phyloP scores from a whole-genome alignment of 1,140 invertebrate species.

The Drusus annulatus region DNA sequence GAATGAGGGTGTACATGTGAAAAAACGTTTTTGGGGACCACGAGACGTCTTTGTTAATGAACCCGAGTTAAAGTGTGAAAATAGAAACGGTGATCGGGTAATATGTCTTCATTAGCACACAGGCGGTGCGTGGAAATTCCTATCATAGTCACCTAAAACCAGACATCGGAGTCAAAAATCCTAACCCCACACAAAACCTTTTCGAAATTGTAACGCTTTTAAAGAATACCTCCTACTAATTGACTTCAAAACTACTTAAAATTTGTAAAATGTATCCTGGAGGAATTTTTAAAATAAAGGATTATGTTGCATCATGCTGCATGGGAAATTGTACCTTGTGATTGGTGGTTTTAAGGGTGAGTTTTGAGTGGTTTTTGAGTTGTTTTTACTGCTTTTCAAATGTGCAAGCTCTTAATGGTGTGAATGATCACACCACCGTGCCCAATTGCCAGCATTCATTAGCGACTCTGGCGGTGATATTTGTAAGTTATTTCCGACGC shows the following conservation, averaged over 20 bases:
- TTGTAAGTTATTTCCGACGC: slow-evolving; percentile 15
- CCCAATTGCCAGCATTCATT: slow-evolving; percentile 33
- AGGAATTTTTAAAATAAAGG: background rate
- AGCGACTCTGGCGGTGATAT: slow-evolving; percentile 24
- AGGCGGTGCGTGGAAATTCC: slow-evolving; percentile 5
- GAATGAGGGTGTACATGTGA: no score
- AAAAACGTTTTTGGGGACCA: background rate
- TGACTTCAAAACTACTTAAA: background rate
- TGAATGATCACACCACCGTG: slow-evolving; percentile 38
- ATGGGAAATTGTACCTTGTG: background rate
- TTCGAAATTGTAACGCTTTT: background rate
- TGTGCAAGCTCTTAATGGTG: slow-evolving; percentile 13
- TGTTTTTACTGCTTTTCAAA: background rate
- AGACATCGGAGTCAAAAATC: background rate
- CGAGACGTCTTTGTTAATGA: background rate
- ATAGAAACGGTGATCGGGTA: slow-evolving; percentile 36
- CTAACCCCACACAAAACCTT: background rate
- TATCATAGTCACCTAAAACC: background rate
- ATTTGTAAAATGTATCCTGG: background rate
- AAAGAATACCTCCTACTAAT: background rate
- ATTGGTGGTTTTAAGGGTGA: background rate
- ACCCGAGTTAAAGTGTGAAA: slow-evolving; percentile 17
- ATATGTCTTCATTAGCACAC: slow-evolving; percentile 44
- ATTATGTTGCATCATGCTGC: background rate
- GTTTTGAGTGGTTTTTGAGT: background rate